Conservation (phyloP, 2,113 vertebrate species). For the Cairina moschata region DNA sequence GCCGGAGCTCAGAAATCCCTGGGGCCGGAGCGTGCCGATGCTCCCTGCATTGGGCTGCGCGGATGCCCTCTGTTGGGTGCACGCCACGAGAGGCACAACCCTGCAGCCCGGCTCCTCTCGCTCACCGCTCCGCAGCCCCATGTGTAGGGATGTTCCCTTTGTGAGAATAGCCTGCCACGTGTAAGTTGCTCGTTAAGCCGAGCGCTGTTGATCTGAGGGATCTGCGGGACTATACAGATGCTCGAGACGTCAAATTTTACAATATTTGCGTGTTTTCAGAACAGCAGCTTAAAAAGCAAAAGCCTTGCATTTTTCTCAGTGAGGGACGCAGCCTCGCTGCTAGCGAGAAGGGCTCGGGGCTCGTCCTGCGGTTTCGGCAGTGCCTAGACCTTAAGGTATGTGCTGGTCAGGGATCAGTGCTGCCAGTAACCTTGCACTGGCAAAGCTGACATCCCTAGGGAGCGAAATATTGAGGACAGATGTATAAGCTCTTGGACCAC, state of each 20-base stretch:
- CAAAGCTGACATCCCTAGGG: slow-evolving; percentile 5
- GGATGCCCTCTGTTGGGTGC: background rate
- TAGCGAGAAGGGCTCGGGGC: background rate
- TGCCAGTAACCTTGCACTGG: slow-evolving; percentile 15
- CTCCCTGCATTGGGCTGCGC: background rate
- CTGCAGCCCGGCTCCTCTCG: background rate
- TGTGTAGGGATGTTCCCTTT: background rate
- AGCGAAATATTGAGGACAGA: slow-evolving; percentile 55
- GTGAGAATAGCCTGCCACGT: background rate
- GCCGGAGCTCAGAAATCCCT: background rate
- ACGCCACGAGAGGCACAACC: background rate
- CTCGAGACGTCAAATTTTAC: background rate
- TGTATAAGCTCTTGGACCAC: background rate
- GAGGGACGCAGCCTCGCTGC: background rate
- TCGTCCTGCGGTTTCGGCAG: background rate
- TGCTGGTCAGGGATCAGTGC: slow-evolving; percentile 24
- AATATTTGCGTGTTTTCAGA: background rate
- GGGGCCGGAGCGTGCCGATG: fast-evolving
- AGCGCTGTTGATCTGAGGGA: background rate
- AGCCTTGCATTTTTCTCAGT: background rate
- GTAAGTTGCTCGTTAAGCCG: background rate
- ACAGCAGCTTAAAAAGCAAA: background rate
- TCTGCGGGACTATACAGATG: background rate
- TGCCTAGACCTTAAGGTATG: background rate
- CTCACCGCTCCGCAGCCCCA: fast-evolving